These are phyloP conservation scores for Philereme vetulata DNA, from an alignment of 2,888 invertebrate genomes.

Conservation along the genomic window DNA sequence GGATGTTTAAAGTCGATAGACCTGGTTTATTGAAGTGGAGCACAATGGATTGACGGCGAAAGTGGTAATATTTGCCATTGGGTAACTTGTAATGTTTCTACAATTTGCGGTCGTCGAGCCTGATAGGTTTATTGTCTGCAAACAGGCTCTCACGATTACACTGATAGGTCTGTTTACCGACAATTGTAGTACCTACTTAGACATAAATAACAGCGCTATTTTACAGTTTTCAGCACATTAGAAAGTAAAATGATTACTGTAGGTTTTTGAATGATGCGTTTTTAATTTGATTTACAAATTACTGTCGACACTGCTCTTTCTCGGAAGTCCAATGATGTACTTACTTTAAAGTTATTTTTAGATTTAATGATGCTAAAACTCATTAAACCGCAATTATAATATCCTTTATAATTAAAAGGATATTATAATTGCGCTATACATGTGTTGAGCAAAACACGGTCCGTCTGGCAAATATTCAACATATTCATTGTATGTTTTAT, in stretches of 20 bases:
- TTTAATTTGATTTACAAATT: slow-evolving; percentile 3
- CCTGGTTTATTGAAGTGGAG: slow-evolving; percentile 42
- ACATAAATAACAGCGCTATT: slow-evolving; percentile 3
- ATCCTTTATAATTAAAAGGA: neutral
- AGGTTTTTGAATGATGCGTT: slow-evolving; percentile 4
- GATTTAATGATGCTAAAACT: neutral
- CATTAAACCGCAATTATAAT: neutral
- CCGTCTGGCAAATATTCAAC: slow-evolving; percentile 1
- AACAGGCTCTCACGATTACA: slow-evolving; percentile 35
- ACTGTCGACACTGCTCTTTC: neutral
- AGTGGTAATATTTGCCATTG: slow-evolving; percentile 46
- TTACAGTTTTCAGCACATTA: slow-evolving; percentile 15
- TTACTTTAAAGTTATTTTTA: neutral
- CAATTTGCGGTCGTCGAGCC: slow-evolving; percentile 31
- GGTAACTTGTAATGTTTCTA: slow-evolving; percentile 39
- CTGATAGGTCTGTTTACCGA: slow-evolving; percentile 25
- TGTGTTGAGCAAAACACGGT: slow-evolving; percentile 1
- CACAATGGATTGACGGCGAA: slow-evolving; percentile 44
- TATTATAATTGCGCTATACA: neutral
- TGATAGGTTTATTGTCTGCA: slow-evolving; percentile 34
- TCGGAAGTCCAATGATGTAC: too few species aligned
- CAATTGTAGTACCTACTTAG: slow-evolving; percentile 15
- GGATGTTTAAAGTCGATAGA: slow-evolving; percentile 33
- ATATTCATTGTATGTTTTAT: neutral
- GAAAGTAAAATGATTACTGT: slow-evolving; percentile 7